A percentile compares a stretch with the other conserved stretches of the same genome.
These are phyloP conservation scores for Sebastes diploproa DNA, from an alignment of 2,797 vertebrate species.

Conservation along the genomic window DNA sequence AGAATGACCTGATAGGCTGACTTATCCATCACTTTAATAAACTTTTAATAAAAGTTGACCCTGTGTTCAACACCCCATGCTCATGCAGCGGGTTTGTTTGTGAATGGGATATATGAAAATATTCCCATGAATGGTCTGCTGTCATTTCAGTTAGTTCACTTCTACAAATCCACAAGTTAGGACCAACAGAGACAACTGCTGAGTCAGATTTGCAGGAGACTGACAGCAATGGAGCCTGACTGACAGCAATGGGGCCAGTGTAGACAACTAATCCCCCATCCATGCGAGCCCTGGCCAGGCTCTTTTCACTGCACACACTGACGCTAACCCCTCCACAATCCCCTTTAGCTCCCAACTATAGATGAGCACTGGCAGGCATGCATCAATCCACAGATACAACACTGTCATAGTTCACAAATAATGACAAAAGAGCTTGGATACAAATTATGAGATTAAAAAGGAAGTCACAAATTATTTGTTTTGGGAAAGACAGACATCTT, in stretches of 20 bases:
- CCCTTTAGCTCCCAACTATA: conserved; percentile 41
- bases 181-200: conserved; percentile 58
- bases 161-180: conserved; percentile 47
- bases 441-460: neutral
- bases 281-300: conserved; percentile 34
- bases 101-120: neutral
- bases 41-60: neutral
- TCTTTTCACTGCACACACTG: conserved; percentile 56
- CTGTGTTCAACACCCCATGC: neutral
- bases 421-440: neutral
- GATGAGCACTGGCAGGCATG: conserved; percentile 17
- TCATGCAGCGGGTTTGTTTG: neutral
- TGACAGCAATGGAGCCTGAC: conserved; percentile 40
- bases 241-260: conserved; percentile 56
- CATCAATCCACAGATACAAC: conserved; percentile 40
- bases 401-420: neutral
- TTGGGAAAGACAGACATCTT: neutral
- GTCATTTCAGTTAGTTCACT: conserved; percentile 27
- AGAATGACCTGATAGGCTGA: neutral
- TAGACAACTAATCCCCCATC: conserved; percentile 72
- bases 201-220: conserved; percentile 67
- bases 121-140: conserved; percentile 1
- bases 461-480: conserved; percentile 18
- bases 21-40: neutral
- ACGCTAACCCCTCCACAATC: conserved; percentile 59